Conservation (phyloP, 2,113 vertebrate species). For the Lagopus muta region DNA sequence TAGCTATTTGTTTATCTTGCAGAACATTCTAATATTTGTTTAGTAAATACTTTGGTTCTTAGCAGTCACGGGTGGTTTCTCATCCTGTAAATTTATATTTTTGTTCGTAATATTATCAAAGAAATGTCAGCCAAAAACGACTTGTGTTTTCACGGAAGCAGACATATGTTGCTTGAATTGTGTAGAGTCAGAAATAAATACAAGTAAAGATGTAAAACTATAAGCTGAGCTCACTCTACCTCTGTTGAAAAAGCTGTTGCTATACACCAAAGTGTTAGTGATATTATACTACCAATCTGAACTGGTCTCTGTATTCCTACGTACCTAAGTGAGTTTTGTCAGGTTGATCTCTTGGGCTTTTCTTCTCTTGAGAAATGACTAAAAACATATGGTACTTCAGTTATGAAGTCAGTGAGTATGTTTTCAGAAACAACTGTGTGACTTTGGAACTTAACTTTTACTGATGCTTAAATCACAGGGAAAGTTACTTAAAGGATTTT, state of each 20-base stretch:
- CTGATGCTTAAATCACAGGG: not conserved
- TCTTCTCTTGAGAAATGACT: constrained; percentile 57
- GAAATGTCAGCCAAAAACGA: not conserved
- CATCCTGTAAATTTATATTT: not conserved
- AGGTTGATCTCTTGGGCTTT: constrained; percentile 57
- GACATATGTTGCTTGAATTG: not conserved
- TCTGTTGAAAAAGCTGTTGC: constrained; percentile 23
- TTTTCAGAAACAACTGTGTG: constrained; percentile 44
- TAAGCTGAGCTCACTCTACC: not conserved
- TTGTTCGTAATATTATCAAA: not conserved
- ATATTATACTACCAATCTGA: not conserved
- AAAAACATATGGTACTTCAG: constrained; percentile 46
- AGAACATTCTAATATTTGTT: not conserved
- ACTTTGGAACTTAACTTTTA: not conserved
- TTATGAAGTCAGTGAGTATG: not conserved
- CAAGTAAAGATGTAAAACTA: not conserved
- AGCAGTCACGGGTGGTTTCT: not conserved
- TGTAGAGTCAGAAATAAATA: not conserved
- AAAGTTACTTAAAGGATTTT: not conserved
- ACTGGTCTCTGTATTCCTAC: constrained; percentile 26
- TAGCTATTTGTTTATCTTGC: not conserved
- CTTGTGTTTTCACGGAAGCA: not conserved
- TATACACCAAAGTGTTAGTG: not conserved
- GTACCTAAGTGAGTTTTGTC: constrained; percentile 64
- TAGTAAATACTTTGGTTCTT: not conserved